Percentiles rank a stretch among this genome's conserved stretches.
Conservation (phyloP, 2,797 vertebrate genomes). For the Alcedo atthis region DNA sequence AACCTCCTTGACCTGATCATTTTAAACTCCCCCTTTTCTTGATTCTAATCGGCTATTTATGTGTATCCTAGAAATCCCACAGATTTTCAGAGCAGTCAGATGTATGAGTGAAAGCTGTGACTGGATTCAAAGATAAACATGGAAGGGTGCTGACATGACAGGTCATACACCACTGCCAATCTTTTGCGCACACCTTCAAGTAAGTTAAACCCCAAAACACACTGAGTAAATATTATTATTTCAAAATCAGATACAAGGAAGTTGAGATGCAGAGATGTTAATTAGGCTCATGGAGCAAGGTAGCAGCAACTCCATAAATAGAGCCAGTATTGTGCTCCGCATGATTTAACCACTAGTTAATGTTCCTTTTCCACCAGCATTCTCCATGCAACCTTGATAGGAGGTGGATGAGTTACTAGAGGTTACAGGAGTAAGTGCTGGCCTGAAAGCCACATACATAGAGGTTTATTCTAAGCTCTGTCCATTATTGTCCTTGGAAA, state of each 20-base stretch:
- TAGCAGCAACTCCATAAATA: not conserved
- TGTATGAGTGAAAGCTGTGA: not conserved
- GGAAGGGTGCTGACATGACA: not conserved
- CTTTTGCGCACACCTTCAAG: not conserved
- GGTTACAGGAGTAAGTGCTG: not conserved
- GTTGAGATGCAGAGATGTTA: not conserved
- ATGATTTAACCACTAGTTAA: not conserved
- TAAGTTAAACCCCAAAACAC: not conserved
- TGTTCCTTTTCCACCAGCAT: not conserved
- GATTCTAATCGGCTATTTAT: not conserved
- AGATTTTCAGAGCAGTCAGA: not conserved
- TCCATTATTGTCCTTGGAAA: not conserved
- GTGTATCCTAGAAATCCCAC: not conserved
- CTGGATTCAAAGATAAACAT: not conserved
- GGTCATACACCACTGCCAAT: fast-evolving
- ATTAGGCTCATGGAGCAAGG: not conserved
- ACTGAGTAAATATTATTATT: not conserved
- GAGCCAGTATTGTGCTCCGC: not conserved
- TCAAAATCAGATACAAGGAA: not conserved
- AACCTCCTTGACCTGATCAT: not conserved
- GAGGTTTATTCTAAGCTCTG: not conserved
- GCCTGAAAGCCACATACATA: not conserved
- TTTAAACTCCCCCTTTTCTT: not conserved
- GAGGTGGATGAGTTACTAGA: not conserved
- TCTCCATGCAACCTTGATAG: not conserved